Base-by-base conservation (phyloP, 2,797 vertebrate genomes). In the Denticeps clupeoides region DNA sequence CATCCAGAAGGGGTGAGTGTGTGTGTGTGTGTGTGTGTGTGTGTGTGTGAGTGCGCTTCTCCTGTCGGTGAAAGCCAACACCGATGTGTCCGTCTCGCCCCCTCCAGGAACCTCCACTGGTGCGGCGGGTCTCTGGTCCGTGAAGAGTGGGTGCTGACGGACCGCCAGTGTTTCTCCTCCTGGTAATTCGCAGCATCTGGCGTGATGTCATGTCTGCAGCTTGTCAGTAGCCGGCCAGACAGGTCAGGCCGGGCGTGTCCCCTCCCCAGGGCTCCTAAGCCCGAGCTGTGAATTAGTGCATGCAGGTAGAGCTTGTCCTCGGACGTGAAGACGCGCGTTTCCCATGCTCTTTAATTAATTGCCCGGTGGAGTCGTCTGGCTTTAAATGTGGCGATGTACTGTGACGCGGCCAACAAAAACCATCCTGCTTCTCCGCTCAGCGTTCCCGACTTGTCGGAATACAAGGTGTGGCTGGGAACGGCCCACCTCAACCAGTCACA, bases 101-200 rank as follows among this genome's bases (percentile, higher is more conserved):
- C 62, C 25, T 41, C 40, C 65, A 97, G 93, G 72, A 87, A 87
- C 37, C 76, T 72, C 56, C 93, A 97, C 79, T 91, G 91, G 80
- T 99, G 94, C 27, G 93, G 94, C 47, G 94, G 94, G 11, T 90
- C 94, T 27, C 71, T 99, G 62, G 83, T 99, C 73, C 85, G 93
- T 60, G 90, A 95, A 51, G 81, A 90, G 56, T 97, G 94, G 94
- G 89, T 99, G 47, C 86, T 99, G 62, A 96, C 93, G 7, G 91
- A 93, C 70, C 85, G 87, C 50, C 87, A 95, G 50, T 99, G 94
- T 68, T 97, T 99, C 71, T 90, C 89, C 41, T 93, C 93, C 28
- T 87, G 84, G 84, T 85, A 76, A 73, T 10, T 6, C 5, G 18
- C 4, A 38, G 35, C 35, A 38, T 38, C 35, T 37, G 35, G 35